Base-by-base conservation (phyloP, 2,113 vertebrate genomes). In the Agelaius tricolor region DNA sequence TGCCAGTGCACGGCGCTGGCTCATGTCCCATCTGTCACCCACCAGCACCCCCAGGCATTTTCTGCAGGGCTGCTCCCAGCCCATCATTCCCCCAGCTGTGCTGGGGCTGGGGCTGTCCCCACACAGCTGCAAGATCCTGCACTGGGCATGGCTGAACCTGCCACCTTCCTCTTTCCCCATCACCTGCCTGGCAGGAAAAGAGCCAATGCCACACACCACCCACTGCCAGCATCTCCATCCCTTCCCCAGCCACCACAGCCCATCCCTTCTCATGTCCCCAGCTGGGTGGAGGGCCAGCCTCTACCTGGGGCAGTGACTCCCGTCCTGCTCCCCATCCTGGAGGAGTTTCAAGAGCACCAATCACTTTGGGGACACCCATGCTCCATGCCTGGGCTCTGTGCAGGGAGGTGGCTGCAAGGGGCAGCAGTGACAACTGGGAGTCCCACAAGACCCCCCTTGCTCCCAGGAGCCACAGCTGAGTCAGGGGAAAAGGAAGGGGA, bases 401-500 rank as follows among this genome's bases (percentile, higher is more conserved):
- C 20, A 20, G 37, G 37, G 37, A 37, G 37, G 37, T 37, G 37
- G 44, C 69, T 28, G 54, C 20, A 12, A 39, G n/a, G 16, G 39
- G 24, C 51, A 84, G 35, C 2, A 8, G 12, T 58, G 44, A 69
- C 47, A 81, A 21, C 2, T 22, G 11, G 68, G 46, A 47, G 41
- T 35, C 24, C 39, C 28, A 68, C 39, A 68, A 22, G 77, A 91
- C 75, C 59, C 66, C 69, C 87, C 54, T 39, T 1, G 1, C 55
- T 90, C 85, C 62, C 71, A 71, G 63, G 75, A 96, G 85, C 88
- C 88, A 92, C 84, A 95, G 73, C 81, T 27, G 37, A 95, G 89
- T 87, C 72, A 69, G 71, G 77, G 81, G 72, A 91, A 94, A 85
- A 69, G 65, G 67, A 83, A 77, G 61, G 77, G 47, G 68, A 94